Conservation (phyloP, 2,888 invertebrate species). For the Nomada fucata region DNA sequence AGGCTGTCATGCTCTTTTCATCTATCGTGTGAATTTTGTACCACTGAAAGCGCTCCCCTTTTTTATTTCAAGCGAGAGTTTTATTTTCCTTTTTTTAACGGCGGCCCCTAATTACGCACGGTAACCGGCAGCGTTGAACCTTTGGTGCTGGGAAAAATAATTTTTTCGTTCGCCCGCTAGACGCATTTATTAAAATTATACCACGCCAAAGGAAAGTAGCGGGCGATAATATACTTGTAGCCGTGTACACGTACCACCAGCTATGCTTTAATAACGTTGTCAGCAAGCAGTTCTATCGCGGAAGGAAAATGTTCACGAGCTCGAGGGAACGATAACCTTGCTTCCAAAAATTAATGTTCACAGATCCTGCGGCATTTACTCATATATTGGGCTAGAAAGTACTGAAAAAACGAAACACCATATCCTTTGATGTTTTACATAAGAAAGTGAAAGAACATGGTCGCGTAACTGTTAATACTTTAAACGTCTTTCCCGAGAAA, state of each 20-base stretch:
- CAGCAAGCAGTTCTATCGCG: slow-evolving; percentile 1
- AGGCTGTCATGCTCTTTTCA: neutral
- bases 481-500: too few relatives aligned
- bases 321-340: slow-evolving; percentile 14
- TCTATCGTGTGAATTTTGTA: neutral
- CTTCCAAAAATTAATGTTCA: slow-evolving; percentile 14
- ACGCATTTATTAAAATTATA: slow-evolving; percentile 42
- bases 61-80: too few relatives aligned
- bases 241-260: neutral
- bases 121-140: slow-evolving; percentile 23
- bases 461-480: too few relatives aligned
- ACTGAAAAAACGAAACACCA: too few relatives aligned
- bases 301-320: slow-evolving; percentile 11
- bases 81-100: neutral
- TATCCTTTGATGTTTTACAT: too few relatives aligned
- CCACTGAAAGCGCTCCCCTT: neutral
- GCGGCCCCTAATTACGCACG: slow-evolving; percentile 23
- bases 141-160: slow-evolving; percentile 30
- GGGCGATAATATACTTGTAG: slow-evolving; percentile 22
- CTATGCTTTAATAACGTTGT: slow-evolving; percentile 19
- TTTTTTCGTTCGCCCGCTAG: slow-evolving; percentile 10
- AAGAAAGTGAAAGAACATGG: too few relatives aligned
- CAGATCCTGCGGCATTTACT: neutral
- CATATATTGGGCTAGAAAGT: too few relatives aligned
- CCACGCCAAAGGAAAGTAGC: slow-evolving; percentile 10